Conservation (phyloP, 2,797 vertebrate genomes). For the Loris lydekkerianus region DNA sequence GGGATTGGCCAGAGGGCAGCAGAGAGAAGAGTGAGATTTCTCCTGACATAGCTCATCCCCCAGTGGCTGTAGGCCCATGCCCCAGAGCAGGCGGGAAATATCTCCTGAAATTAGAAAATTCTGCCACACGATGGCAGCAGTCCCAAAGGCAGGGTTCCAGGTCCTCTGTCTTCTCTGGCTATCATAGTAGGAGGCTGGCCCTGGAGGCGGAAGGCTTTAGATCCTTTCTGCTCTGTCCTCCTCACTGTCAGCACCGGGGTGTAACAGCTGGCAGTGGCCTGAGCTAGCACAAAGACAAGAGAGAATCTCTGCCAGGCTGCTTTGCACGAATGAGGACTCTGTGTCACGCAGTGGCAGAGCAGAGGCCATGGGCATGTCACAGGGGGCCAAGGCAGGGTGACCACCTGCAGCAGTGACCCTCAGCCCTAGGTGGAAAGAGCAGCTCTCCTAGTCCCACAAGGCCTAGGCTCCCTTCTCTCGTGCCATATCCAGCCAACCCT, state of each 20-base stretch:
- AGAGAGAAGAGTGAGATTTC: not conserved
- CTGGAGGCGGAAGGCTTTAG: not conserved
- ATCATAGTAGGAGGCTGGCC: not conserved
- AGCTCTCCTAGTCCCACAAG: not conserved
- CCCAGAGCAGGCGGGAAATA: fast-evolving
- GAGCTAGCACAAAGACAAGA: not conserved
- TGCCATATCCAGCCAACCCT: no score
- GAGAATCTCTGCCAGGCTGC: not conserved
- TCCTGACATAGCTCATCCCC: not conserved
- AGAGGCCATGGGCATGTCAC: not conserved
- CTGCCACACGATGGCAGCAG: conserved; percentile 76
- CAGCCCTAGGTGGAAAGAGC: fast-evolving
- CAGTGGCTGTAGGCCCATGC: not conserved
- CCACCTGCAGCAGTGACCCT: not conserved
- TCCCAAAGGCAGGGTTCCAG: not conserved
- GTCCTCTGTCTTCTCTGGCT: not conserved
- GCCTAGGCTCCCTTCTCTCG: not conserved
- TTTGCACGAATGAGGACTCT: no score
- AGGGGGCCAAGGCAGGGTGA: not conserved
- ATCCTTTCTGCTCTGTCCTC: not conserved
- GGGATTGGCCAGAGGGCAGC: not conserved
- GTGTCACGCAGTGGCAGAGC: not conserved
- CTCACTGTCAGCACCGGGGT: not conserved
- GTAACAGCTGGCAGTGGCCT: not conserved
- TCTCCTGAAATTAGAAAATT: not conserved